Percentiles rank a stretch among this genome's conserved stretches.
Conservation (phyloP, 2,113 vertebrate genomes). For the Cricetomys ansorgei region DNA sequence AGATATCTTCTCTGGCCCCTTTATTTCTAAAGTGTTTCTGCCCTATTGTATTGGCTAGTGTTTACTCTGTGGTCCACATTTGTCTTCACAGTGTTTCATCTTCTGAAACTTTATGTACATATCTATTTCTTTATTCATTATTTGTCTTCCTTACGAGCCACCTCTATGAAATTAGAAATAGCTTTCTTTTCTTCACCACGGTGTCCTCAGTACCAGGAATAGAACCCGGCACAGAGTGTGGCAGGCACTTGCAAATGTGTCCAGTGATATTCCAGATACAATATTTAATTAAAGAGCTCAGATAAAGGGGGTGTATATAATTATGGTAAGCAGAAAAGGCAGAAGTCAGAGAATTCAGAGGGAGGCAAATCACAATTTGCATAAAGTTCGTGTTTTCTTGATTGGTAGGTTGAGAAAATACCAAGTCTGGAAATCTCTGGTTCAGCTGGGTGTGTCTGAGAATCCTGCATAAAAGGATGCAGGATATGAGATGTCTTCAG, state of each 20-base stretch:
- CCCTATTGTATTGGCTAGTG: neutral
- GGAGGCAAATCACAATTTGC: constrained; percentile 23
- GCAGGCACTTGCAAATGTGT: constrained; percentile 1
- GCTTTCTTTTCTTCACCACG: neutral
- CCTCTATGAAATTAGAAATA: constrained; percentile 23
- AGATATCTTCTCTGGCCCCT: neutral
- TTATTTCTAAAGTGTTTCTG: constrained; percentile 21
- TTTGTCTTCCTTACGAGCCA: neutral
- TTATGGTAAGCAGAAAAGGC: constrained; percentile 8
- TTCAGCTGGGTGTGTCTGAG: neutral
- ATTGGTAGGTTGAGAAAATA: constrained; percentile 5
- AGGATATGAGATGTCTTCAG: neutral
- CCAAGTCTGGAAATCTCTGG: neutral
- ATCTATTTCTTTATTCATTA: constrained; percentile 30
- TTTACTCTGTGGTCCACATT: neutral
- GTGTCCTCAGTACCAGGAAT: neutral
- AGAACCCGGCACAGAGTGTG: neutral
- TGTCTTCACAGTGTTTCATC: neutral
- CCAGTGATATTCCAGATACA: constrained; percentile 13
- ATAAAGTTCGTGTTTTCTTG: neutral
- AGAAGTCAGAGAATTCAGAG: constrained; percentile 22
- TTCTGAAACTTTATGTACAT: neutral
- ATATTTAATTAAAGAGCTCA: constrained; percentile 23
- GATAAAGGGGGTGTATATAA: neutral
- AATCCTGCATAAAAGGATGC: neutral